A percentile compares a stretch with the other conserved stretches of the same genome.
phyloP scores from a whole-genome alignment of 2,113 vertebrate species.

The Symphodus melops region DNA sequence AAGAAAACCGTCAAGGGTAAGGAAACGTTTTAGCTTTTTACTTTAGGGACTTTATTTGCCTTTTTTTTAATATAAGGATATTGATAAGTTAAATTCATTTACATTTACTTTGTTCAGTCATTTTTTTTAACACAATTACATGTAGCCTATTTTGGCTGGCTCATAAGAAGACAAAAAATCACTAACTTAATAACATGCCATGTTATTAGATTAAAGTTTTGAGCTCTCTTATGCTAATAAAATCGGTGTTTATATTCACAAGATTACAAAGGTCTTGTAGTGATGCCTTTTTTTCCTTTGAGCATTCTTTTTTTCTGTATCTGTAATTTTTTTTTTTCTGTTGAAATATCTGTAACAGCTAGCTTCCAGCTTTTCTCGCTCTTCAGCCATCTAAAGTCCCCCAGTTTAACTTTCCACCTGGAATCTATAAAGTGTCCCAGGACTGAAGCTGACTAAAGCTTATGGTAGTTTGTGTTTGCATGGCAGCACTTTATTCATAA shows the following conservation, averaged over 20 bases:
- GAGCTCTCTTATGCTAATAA: too few species aligned
- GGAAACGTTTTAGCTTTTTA: constrained; percentile 32
- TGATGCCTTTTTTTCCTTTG: neutral
- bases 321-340: neutral
- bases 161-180: neutral
- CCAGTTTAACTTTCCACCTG: constrained; percentile 37
- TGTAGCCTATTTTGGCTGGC: neutral
- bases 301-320: neutral
- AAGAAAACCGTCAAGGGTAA: constrained; percentile 68
- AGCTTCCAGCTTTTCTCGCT: neutral
- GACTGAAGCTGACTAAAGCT: constrained; percentile 3
- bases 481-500: constrained; percentile 7
- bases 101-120: neutral
- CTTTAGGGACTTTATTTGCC: neutral
- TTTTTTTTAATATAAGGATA: too few species aligned
- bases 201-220: neutral
- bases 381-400: constrained; percentile 5
- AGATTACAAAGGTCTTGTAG: too few species aligned
- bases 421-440: constrained; percentile 22
- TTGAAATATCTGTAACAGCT: neutral
- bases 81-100: neutral
- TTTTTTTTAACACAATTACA: neutral
- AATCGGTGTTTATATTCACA: too few species aligned
- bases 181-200: neutral
- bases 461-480: constrained; percentile 18